Evolutionary conservation across 2,113 vertebrate genomes (phyloP), one percentile per base, ranked within the genome.

Genomic region (Manacus vitellinus): DNA sequence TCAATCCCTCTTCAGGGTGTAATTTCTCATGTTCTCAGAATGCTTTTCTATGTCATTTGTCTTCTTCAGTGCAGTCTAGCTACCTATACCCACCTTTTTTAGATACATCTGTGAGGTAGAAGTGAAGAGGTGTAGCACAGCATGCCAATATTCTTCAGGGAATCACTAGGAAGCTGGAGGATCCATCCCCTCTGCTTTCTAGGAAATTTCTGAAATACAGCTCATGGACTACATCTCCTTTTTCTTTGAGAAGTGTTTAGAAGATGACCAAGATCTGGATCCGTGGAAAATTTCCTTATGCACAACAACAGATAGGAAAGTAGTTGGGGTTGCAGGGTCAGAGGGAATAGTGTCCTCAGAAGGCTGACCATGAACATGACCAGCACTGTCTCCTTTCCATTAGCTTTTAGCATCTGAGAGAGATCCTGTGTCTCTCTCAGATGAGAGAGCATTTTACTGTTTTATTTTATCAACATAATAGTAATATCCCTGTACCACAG

Each of bases 111-210:
- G 25, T 46, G 14, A 59, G 12, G 9, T 30, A 46, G 37, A 76
- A 61, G 10, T 22, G 68, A 44, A 75, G 28, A 35, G 19, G 20
- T 0, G 0, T 10, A 43, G 31, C n/a, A n/a, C 2, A 12, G 5
- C 24, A 46, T 51, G 28, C 14, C 54, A 55, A 4, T 14, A 22
- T 51, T 91, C 21, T 18, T 5, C 44, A 59, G 49, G 18, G 13
- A 76, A 13, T 41, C 33, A 27, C 31, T 33, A 8, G 8, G 41
- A 74, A 80, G 23, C 16, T 56, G 35, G 3, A 76, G 30, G 28
- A 19, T 8, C 23, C 16, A 58, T 16, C 17, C 5, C 9, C 14
- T 63, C 44, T 55, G 8, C 15, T 84, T 59, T n/a, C 44, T 46
- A 39, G 41, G 30, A 90, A 81, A 52, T 65, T 56, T 37, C 23